Conservation (phyloP, 1,140 invertebrate genomes). For the Drosophila sucinea region DNA sequence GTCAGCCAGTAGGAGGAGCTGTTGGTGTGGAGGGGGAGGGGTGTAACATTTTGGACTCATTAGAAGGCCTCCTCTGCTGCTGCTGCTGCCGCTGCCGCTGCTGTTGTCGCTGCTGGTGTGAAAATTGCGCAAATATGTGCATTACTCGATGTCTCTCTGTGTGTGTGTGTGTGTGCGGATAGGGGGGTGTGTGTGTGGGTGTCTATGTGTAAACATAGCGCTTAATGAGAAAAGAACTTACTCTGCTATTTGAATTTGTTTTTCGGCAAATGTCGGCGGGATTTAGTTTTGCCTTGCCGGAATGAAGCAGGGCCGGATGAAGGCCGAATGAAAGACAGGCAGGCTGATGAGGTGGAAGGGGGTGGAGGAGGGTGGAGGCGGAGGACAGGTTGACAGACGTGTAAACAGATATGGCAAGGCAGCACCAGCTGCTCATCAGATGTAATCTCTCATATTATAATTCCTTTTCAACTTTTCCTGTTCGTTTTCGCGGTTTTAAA, state of each 20-base stretch:
- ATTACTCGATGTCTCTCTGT: constrained; percentile 12
- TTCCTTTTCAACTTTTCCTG: constrained; percentile 39
- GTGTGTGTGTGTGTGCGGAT: constrained; percentile 17
- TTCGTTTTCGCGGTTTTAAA: constrained; percentile 34
- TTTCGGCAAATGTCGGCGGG: constrained; percentile 42
- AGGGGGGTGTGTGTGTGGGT: constrained; percentile 35
- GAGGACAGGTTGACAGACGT: constrained; percentile 35
- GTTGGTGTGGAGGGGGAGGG: background rate
- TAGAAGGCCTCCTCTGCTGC: constrained; percentile 45
- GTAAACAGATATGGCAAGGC: constrained; percentile 44
- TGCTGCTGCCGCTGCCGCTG: constrained; percentile 23
- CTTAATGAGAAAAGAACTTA: constrained; percentile 81
- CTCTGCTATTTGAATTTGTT: constrained; percentile 73
- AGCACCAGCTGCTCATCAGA: constrained; percentile 4
- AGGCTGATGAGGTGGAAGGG: background rate
- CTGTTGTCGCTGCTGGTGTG: constrained; percentile 60
- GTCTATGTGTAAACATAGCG: constrained; percentile 64
- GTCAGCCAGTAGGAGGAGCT: no score
- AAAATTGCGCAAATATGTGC: constrained; percentile 63
- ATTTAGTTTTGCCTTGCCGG: constrained; percentile 39
- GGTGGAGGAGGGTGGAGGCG: constrained; percentile 15
- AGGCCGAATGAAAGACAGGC: background rate
- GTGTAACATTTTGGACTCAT: constrained; percentile 71
- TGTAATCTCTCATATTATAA: constrained; percentile 27
- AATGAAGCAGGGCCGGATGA: background rate